Base-by-base conservation (phyloP, 2,113 vertebrate species). In the Clupea harengus region DNA sequence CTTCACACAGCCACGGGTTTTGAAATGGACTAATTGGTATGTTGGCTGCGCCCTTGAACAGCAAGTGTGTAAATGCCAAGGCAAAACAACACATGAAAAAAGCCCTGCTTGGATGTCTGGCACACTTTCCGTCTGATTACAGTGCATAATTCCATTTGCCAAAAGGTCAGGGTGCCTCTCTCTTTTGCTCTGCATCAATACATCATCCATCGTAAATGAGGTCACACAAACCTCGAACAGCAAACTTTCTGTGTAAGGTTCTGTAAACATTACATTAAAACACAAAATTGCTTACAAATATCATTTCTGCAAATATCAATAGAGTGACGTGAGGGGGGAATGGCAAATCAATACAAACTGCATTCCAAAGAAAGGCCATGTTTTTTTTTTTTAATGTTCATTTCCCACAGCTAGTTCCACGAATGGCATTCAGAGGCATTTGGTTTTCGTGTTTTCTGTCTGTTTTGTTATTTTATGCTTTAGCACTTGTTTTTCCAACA, bases 141-240 rank as follows among this genome's bases (percentile, higher is more conserved):
- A 78, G 83, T 88, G 89, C 89, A 83, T 89, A 84, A 89, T 83
- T 90, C 86, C 81, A 89, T 91, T 91, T 88, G 84, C 85, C 64
- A 25, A 91, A 92, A 92, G 87, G 89, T 93, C 89, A 89, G 82
- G 80, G 85, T 91, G 84, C 85, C 85, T 87, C 84, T 78, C 28
- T 78, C 13, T 78, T 78, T 39, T 78, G 72, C 72, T 32, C 13
- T 2, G 11, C 72, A 44, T 78, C 72, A 39, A 78, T 78, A 39
- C 72, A 78, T 39, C 72, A 78, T 78, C 32, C 72, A 39, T 78
- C 28, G 32, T 39, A 78, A 78, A 78, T 78, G 72, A 78, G 72
- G 72, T 78, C 72, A 78, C 28, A 3, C 10, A 78, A 78, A 44
- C 32, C 28, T 78, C 13, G 28, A 78, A 78, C 28, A 32, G 28